These are phyloP conservation scores for Nymphalis urticae DNA, from an alignment of 2,888 invertebrate genomes.

Conservation along the genomic window DNA sequence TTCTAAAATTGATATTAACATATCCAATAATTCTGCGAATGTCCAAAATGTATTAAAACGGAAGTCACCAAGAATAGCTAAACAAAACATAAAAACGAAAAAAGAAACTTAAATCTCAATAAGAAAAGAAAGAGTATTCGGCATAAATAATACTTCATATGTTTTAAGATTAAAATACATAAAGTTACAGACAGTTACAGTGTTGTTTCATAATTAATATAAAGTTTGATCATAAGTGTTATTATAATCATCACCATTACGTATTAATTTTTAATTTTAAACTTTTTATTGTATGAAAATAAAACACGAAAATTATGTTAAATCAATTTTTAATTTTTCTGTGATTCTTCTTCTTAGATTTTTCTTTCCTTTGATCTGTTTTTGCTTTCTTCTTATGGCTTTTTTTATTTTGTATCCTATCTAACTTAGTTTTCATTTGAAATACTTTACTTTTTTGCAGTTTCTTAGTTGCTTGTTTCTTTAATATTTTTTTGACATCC, in stretches of 20 bases:
- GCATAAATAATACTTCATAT: background rate
- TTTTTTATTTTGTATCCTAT: conserved; percentile 86
- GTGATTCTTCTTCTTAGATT: conserved; percentile 65
- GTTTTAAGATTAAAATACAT: too few species aligned
- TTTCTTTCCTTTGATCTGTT: conserved; percentile 60
- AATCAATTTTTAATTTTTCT: conserved; percentile 62
- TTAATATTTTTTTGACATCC: conserved; percentile 86
- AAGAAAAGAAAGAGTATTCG: conserved; percentile 21
- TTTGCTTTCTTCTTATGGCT: conserved; percentile 71
- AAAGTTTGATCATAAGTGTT: too few species aligned
- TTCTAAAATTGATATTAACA: background rate
- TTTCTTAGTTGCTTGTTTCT: conserved; percentile 86
- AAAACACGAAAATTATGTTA: conserved; percentile 5
- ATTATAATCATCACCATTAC: too few species aligned
- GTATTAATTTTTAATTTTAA: too few species aligned
- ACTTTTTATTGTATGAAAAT: conserved; percentile 1
- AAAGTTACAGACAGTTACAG: too few species aligned
- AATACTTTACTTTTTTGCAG: conserved; percentile 89
- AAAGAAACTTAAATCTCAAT: conserved; percentile 9
- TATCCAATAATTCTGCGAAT: background rate
- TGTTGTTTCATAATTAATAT: background rate
- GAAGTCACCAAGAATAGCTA: conserved; percentile 37
- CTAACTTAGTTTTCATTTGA: conserved; percentile 87
- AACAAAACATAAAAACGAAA: conserved; percentile 18
- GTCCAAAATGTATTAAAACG: conserved; percentile 46